Evolutionary conservation across 2,888 invertebrate species (phyloP).

Genomic region (Spisula subtruncata): DNA sequence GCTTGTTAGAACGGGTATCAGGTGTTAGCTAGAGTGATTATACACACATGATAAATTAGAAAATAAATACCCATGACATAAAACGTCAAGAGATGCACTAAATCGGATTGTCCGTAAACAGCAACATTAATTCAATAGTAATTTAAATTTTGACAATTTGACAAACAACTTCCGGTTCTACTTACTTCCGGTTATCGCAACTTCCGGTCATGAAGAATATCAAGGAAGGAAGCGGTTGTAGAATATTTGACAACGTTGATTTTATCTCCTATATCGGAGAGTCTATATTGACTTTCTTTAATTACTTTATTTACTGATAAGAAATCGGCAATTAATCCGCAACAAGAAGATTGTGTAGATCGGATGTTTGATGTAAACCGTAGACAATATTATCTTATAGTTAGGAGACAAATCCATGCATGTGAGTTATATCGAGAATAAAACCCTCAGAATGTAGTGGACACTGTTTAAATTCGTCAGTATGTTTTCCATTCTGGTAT

Average conservation of each 20-base stretch:
- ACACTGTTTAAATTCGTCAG: no score
- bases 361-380: background rate
- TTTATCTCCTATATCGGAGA: constrained; percentile 26
- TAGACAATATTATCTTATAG: no score
- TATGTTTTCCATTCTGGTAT: no score
- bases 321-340: constrained; percentile 32
- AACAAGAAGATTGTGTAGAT: background rate
- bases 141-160: no score
- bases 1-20: background rate
- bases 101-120: no score
- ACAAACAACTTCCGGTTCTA: constrained; percentile 33
- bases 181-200: no score
- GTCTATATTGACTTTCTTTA: background rate
- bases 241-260: constrained; percentile 27
- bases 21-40: background rate
- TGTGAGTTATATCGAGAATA: no score
- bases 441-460: no score
- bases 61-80: background rate
- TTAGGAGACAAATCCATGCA: no score
- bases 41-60: constrained; percentile 41
- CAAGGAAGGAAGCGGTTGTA: constrained; percentile 34
- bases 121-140: background rate
- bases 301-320: constrained; percentile 43
- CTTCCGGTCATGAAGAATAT: constrained; percentile 23
- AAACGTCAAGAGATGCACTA: background rate